Conservation (phyloP, 1,140 invertebrate species). For the Leptinotarsa undecemlineata region DNA sequence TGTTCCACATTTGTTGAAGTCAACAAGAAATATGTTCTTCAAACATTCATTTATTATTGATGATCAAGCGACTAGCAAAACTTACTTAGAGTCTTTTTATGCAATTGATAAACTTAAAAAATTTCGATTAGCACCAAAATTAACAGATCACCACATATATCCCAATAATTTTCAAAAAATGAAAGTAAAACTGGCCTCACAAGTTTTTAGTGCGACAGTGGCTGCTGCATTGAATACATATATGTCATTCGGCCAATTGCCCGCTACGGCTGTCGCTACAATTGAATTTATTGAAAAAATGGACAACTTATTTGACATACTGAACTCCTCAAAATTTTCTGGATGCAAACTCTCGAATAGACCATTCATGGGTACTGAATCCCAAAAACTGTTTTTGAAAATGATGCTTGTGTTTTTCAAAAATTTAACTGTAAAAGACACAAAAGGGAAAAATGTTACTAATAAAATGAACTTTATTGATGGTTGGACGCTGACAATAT, state of each 20-base stretch:
- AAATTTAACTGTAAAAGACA: constrained; percentile 10
- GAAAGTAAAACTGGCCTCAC: constrained; percentile 32
- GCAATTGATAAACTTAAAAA: constrained; percentile 13
- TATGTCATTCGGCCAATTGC: constrained; percentile 32
- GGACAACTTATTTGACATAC: constrained; percentile 42
- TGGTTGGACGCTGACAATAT: constrained; percentile 26
- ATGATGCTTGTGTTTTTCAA: constrained; percentile 14
- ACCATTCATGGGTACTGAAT: constrained; percentile 1
- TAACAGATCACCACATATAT: constrained; percentile 31
- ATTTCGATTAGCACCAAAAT: constrained; percentile 27
- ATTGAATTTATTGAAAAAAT: constrained; percentile 33
- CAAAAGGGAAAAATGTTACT: constrained; percentile 20
- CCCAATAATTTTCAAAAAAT: constrained; percentile 33
- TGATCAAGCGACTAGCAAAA: constrained; percentile 2
- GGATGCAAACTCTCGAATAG: constrained; percentile 16
- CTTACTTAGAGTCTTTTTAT: constrained; percentile 29
- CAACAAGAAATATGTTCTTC: constrained; percentile 30
- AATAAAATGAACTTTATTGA: constrained; percentile 24
- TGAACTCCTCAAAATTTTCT: constrained; percentile 31
- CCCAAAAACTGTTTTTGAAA: constrained; percentile 20
- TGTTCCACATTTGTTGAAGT: constrained; percentile 31
- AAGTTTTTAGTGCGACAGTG: constrained; percentile 34
- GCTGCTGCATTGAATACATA: constrained; percentile 36
- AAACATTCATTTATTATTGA: too few relatives aligned
- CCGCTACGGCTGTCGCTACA: constrained; percentile 26